Base-by-base conservation (phyloP, 2,888 invertebrate genomes). In the Nymphalis urticae region DNA sequence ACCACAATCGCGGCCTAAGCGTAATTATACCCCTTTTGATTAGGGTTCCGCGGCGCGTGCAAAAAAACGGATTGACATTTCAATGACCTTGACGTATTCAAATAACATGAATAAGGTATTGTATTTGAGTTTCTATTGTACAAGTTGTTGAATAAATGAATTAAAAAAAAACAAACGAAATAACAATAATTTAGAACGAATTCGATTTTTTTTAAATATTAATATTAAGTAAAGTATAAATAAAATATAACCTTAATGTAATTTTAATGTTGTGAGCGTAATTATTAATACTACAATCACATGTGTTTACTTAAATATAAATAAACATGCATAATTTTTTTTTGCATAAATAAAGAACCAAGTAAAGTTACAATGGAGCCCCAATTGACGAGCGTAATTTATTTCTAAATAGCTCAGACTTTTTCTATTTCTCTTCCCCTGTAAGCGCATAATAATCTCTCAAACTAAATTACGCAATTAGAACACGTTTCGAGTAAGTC, bases 401-500 rank as follows among this genome's bases (percentile, higher is more conserved):
- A 58, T 58, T 58, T 42, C 36, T 58, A 58, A 58, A 32, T 58
- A 58, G 58, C 58, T 36, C 19, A 42, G 50, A 62, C 62, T 48
- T 56, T 66, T 54, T 17, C 62, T 62, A 62, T 68, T 68, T 50
- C 48, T 61, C 48, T 61, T 62, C 21, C 60, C 56, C 54, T 47
- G 58, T 5, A 66, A 69, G 68, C 62, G 69, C 61, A 68, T 71
- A 69, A 71, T 71, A 69, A 64, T 69, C 64, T 68, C 68, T 66
- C 61, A 27, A 61, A 64, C 51, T 24, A 51, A 69, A 69, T 69
- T 66, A 71, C 66, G 63, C 66, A 71, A 71, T 69, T 66, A 62
- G 53, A 21, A 50, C 62, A 65, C 27, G 21, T 66, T 64, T 60
- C 54, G 32, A 32, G 7, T 17, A 17, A 51, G 21, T 21, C 42